Evolutionary conservation across 2,888 invertebrate species (phyloP).

Genomic region (Morpho achilles): DNA sequence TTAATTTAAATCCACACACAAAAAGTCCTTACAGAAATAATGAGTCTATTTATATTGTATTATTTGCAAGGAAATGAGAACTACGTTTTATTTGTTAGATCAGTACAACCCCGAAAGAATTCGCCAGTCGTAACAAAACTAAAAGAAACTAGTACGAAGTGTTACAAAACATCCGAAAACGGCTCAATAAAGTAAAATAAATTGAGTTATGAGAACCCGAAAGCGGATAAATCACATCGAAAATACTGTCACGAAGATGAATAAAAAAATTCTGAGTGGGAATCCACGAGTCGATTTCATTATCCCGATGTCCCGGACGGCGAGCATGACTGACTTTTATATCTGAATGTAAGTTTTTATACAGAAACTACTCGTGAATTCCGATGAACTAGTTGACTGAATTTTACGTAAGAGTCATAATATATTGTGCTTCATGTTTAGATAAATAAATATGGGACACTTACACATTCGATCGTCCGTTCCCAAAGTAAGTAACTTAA

Average conservation of each 20-base stretch:
- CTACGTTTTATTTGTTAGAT: no score
- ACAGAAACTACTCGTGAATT: slow-evolving; percentile 22
- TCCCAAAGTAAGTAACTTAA: no score
- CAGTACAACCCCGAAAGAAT: no score
- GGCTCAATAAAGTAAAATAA: slow-evolving; percentile 51
- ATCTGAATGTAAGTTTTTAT: slow-evolving; percentile 36
- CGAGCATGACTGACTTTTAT: slow-evolving; percentile 55
- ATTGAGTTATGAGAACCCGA: slow-evolving; percentile 71
- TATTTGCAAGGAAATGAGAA: no score
- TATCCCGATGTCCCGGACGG: slow-evolving; percentile 46
- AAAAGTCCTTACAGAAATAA: no score
- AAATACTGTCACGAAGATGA: slow-evolving; percentile 70
- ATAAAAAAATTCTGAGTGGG: slow-evolving; percentile 60
- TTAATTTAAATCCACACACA: no score
- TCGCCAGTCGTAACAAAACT: neutral
- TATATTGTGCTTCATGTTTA: neutral
- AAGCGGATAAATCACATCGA: slow-evolving; percentile 66
- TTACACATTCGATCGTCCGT: no score
- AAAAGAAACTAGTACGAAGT: slow-evolving; percentile 3
- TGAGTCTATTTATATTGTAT: no score
- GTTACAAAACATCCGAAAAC: slow-evolving; percentile 19
- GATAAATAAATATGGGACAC: no score
- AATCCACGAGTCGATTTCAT: slow-evolving; percentile 60
- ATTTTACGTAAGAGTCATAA: slow-evolving; percentile 2
- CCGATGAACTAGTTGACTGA: slow-evolving; percentile 9